Evolutionary conservation across 2,888 invertebrate species (phyloP), one percentile per base, ranked within the genome.

Genomic region (Tipula vernalis): DNA sequence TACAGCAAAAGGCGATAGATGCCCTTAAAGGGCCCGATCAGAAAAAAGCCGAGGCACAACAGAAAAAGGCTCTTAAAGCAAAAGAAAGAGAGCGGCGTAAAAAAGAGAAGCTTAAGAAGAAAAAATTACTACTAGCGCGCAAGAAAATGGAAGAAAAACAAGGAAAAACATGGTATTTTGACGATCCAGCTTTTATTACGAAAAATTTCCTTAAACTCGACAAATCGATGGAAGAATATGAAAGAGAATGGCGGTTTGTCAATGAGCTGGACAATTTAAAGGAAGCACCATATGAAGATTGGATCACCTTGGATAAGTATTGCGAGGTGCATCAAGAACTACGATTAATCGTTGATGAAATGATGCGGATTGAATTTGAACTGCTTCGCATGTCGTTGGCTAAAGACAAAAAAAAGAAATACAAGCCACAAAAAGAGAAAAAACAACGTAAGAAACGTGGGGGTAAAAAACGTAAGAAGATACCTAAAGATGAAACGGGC

Each of bases 401-500:
- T 0, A 88, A 88, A 42, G 91, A 92, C 88, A 85, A 87, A 0
- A 90, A 90, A 8, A 88, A 89, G 3, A 89, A 89, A 83, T 91
- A 91, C 87, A 90, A 89, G 15, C 87, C 89, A 0, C 87, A 88
- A 83, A 90, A 89, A 84, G 85, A 44, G 6, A 90, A 89, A 39
- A 89, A 89, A 0, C 87, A 88, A 41, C 89, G 88, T 86, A 44
- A 87, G 2, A 90, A 89, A 86, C 87, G 87, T 18, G 86, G 87
- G 10, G 87, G 87, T 85, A 86, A 47, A 0, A 91, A 90, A 87
- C 92, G 92, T 88, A 94, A 93, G 89, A 94, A 93, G 89, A 87
- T 87, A n/a, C 4, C 86, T 3, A 94, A 94, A 89, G 95, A 95
- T 90, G 87, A 89, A 5, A 94, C 95, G 1, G 93, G 91, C 1